Conservation (phyloP, 2,113 vertebrate species). For the Acanthochromis polyacanthus region DNA sequence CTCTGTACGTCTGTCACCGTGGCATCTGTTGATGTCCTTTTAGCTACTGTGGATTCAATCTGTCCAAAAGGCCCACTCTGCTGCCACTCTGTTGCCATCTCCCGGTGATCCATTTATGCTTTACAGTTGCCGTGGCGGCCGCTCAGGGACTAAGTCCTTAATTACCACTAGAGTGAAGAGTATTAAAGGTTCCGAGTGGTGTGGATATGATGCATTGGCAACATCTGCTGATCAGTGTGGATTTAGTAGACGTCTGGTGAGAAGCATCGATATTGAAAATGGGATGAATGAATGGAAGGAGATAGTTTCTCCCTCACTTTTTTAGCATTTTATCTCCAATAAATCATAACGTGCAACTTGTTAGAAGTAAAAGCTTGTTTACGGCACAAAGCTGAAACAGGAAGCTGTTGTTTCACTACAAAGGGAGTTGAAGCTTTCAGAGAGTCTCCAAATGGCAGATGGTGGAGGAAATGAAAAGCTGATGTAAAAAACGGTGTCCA, state of each 20-base stretch:
- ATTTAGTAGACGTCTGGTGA: slow-evolving; percentile 7
- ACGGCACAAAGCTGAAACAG: not conserved
- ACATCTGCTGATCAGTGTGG: slow-evolving; percentile 67
- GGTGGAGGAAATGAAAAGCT: slow-evolving; percentile 32
- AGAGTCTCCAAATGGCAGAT: slow-evolving; percentile 13
- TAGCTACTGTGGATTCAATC: slow-evolving; percentile 58
- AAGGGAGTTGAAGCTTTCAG: not conserved
- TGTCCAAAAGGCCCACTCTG: slow-evolving; percentile 60
- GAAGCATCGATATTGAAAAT: not conserved
- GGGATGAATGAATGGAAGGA: not conserved
- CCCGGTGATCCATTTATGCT: slow-evolving; percentile 51
- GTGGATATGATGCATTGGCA: slow-evolving; percentile 31
- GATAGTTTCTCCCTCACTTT: not conserved
- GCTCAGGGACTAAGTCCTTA: slow-evolving; percentile 67
- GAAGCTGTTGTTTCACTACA: no score
- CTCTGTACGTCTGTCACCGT: slow-evolving; percentile 40
- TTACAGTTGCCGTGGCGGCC: slow-evolving; percentile 34
- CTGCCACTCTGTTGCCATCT: slow-evolving; percentile 59
- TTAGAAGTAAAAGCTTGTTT: not conserved
- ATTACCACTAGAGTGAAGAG: slow-evolving; percentile 74
- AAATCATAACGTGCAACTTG: not conserved
- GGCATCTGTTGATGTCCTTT: slow-evolving; percentile 70
- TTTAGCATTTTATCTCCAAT: slow-evolving; percentile 6
- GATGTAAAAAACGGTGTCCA: slow-evolving; percentile 28
- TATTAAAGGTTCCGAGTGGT: slow-evolving; percentile 49